Percentiles rank a stretch among this genome's conserved stretches.
Evolutionary conservation across 2,113 vertebrate genomes (phyloP).

Genomic region (Edolisoma coerulescens): DNA sequence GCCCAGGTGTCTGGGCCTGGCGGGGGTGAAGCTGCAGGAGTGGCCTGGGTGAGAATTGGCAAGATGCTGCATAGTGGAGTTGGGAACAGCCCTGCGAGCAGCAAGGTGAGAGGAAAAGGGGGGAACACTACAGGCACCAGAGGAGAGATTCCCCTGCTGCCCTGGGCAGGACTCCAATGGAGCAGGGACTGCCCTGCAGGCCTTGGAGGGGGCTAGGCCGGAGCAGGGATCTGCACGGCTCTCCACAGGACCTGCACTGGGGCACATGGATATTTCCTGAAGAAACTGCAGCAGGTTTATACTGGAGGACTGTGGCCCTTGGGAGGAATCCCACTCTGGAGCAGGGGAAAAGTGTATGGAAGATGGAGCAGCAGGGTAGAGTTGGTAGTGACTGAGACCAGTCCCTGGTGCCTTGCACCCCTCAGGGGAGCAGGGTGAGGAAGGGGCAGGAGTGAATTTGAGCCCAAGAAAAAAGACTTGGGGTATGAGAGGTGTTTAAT

Average conservation of each 20-base stretch:
- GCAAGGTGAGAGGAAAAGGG: background rate
- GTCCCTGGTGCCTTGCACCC: rapidly evolving
- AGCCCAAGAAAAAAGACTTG: background rate
- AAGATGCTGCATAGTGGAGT: background rate
- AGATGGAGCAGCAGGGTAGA: background rate
- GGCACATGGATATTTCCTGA: rapidly evolving
- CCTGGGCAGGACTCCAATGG: background rate
- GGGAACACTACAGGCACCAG: background rate
- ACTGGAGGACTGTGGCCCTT: background rate
- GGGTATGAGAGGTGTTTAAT: background rate
- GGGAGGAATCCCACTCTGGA: background rate
- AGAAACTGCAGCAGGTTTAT: background rate
- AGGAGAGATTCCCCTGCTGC: background rate
- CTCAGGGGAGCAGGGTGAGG: rapidly evolving
- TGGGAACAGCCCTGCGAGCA: background rate
- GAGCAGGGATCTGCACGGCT: rapidly evolving
- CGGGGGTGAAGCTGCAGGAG: background rate
- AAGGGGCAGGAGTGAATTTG: background rate
- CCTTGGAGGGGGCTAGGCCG: background rate
- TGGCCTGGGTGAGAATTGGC: background rate
- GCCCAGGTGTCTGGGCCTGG: background rate
- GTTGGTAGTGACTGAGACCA: background rate
- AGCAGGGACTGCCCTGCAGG: background rate
- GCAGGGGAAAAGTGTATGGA: background rate
- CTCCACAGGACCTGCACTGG: background rate